Evolutionary conservation across 2,888 invertebrate species (phyloP), one percentile per base, ranked within the genome.

Genomic region (Rhagium mordax): DNA sequence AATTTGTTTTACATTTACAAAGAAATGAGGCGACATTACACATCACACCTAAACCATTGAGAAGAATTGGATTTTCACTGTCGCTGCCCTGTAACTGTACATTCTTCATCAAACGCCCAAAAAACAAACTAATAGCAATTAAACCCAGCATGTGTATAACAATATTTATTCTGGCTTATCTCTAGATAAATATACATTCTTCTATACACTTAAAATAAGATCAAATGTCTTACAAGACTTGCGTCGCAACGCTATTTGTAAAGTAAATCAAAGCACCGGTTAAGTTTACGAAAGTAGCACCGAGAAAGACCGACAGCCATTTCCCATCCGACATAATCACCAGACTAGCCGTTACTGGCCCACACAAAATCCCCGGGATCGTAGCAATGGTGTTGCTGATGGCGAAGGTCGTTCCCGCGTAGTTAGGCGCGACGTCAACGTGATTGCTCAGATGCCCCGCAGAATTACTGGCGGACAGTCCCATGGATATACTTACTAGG

Each of bases 361-460:
- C 94, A 83, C 93, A 94, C 41, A 93, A 87, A 62, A 94, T 93
- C 8, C 94, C 94, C 0, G 94, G 94, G 79, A 94, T 92, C 0
- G 94, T 94, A 3, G 94, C 94, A 79, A 94, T 89, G 6, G 94
- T 94, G 84, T 94, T 94, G 48, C 94, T 93, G 77, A 94, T 91
- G 29, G 94, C 94, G 86, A 94, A 94, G 16, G 94, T 94, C 66
- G 93, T 91, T 24, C 94, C 94, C 1, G 94, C 94, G 86, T 94
- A 92, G 87, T 93, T 93, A 0, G 94, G 94, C 0, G 94, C 94
- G 24, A 94, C 90, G 83, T 94, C 94, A 3, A 94, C 93, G 85
- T 94, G 94, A 85, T 94, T 94, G 83, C 93, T 93, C 41, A 94
- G 87, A 86, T 94, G 94, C 15, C 94, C 94, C 13, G 94, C 92